Base-by-base conservation (phyloP, 2,797 vertebrate species). In the Mormyrops boulengeri region DNA sequence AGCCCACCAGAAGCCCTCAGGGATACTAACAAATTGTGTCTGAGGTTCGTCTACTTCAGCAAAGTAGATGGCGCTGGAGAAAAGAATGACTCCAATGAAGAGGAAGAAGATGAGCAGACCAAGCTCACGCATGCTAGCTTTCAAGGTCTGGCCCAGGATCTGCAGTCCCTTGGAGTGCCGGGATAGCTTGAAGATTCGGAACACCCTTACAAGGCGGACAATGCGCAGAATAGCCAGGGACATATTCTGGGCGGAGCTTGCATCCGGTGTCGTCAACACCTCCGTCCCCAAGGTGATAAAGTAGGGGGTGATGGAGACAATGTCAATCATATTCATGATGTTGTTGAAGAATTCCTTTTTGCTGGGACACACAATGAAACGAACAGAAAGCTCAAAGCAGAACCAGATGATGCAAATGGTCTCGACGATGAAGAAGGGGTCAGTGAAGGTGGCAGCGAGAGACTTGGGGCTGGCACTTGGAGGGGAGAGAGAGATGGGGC, bases 1-100 rank as follows among this genome's bases (percentile, higher is more conserved):
- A 0, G 99, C 98, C 99, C 99, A 99, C 99, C 99, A 99, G 95
- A 99, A 99, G 11, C 97, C 98, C 0, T 99, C 98, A 0, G 98
- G 99, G 91, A 99, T 99, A 95, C 99, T 99, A 9, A 98, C 96
- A 91, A 99, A 99, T 89, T 99, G 98, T 0, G 98, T 99, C 90
- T 98, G 96, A 0, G 98, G 98, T 93, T 99, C 98, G 0, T 99
- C 99, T 88, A 98, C 99, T 90, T 99, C 98, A 0, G 98, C 98
- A n/a, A 99, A 99, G 95, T 97, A 99, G 93, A 99, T 96, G 0
- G 98, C 98, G 86, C 98, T 99, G 93, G 98, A 99, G 96, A 99
- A 99, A 60, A 99, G 96, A 92, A 99, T 99, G 94, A 99, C 98
- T 0, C 98, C 98, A 0, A 99, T 98, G 88, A 99, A 99, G 91